These are phyloP conservation scores for Limnodromus scolopaceus DNA, from an alignment of 2,797 vertebrate genomes.

Conservation along the genomic window DNA sequence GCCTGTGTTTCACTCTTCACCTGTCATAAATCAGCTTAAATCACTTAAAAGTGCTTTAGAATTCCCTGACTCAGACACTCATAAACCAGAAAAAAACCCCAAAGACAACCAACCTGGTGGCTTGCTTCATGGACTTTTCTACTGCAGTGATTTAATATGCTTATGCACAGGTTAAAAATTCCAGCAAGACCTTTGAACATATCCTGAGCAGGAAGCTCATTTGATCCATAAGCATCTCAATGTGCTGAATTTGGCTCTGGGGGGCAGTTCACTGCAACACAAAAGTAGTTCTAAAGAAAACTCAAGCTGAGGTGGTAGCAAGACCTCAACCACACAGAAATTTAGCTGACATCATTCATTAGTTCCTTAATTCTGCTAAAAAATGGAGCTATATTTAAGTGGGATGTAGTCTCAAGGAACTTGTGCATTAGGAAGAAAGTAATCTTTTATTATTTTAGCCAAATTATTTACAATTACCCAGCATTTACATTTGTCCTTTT, in stretches of 20 bases:
- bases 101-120: background rate
- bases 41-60: background rate
- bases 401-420: background rate
- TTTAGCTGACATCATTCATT: background rate
- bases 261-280: background rate
- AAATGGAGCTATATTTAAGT: background rate
- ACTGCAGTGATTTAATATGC: background rate
- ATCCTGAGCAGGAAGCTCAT: background rate
- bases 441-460: background rate
- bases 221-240: background rate
- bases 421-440: background rate
- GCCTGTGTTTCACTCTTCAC: background rate
- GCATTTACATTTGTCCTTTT: background rate
- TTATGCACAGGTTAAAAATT: background rate
- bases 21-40: background rate
- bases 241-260: background rate
- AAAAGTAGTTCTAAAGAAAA: background rate
- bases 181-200: background rate
- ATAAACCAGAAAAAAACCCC: fast-evolving
- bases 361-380: background rate
- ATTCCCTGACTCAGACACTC: background rate
- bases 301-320: background rate
- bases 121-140: background rate
- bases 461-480: background rate
- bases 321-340: background rate